Conservation (phyloP, 1,140 invertebrate genomes). For the Tetragnatha versicolor region DNA sequence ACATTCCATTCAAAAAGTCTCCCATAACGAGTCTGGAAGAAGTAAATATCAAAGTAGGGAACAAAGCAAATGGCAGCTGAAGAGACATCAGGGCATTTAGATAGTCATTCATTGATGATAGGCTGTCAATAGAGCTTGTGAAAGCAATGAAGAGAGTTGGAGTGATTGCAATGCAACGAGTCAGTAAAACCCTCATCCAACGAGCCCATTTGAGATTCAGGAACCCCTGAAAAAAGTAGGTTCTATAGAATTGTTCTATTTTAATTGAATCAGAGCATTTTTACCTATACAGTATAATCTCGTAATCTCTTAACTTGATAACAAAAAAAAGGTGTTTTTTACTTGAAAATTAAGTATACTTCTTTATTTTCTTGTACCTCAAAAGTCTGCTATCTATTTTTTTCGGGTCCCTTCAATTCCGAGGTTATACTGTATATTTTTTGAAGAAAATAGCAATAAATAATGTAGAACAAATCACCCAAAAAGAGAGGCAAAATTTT, state of each 20-base stretch:
- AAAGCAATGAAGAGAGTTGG: conserved; percentile 86
- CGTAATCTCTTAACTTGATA: too few relatives aligned
- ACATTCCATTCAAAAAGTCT: conserved; percentile 79
- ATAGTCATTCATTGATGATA: conserved; percentile 86
- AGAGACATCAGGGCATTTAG: conserved; percentile 89
- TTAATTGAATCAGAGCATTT: too few relatives aligned
- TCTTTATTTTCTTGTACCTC: too few relatives aligned
- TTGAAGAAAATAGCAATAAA: too few relatives aligned
- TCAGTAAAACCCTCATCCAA: conserved; percentile 88
- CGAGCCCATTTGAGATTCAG: conserved; percentile 85
- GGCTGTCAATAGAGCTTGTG: conserved; percentile 75
- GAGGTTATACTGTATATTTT: too few relatives aligned
- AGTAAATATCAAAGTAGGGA: conserved; percentile 89
- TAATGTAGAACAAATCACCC: too few relatives aligned
- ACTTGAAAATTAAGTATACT: too few relatives aligned
- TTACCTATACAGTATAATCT: background rate
- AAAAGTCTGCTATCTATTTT: too few relatives aligned
- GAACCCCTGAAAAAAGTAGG: conserved; percentile 77
- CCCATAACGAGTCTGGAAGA: conserved; percentile 83
- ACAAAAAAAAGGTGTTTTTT: too few relatives aligned
- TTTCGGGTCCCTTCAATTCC: too few relatives aligned
- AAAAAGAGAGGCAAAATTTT: too few relatives aligned
- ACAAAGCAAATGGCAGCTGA: conserved; percentile 82
- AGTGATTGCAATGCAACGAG: conserved; percentile 84
- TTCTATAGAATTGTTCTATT: too few relatives aligned